These are phyloP conservation scores for Xestoiulus laeticollis DNA, from an alignment of 2,888 invertebrate genomes.

Conservation along the genomic window DNA sequence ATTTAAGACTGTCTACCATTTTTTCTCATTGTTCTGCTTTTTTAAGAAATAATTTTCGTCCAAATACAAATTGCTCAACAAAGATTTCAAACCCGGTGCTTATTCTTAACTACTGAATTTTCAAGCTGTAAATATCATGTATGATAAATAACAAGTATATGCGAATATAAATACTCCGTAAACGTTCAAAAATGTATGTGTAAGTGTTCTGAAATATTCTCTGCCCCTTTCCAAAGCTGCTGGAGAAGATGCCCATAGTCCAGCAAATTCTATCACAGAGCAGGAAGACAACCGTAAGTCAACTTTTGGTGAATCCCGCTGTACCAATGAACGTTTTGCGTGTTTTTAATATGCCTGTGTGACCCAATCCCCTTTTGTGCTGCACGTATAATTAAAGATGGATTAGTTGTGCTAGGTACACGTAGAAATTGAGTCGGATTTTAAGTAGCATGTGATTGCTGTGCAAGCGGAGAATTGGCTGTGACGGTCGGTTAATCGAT, in stretches of 20 bases:
- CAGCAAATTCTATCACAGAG: constrained; percentile 40
- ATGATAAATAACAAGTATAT: no score
- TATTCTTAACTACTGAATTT: no score
- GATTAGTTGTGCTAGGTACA: no score
- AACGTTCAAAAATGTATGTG: no score
- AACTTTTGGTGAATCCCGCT: background rate
- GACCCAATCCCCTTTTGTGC: background rate
- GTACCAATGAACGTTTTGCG: background rate
- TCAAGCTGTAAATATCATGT: no score
- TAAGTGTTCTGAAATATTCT: background rate
- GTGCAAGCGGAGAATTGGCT: background rate
- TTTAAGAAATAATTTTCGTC: no score
- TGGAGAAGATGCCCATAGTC: constrained; percentile 23
- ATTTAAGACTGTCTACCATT: no score
- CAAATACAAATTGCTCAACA: no score
- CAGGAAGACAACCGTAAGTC: constrained; percentile 50
- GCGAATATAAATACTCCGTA: no score
- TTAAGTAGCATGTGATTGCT: background rate
- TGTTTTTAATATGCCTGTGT: background rate
- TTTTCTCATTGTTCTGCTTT: no score
- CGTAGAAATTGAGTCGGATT: no score
- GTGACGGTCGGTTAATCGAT: background rate
- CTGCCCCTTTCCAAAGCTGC: constrained; percentile 48
- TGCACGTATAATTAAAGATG: background rate
- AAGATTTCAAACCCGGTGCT: no score